Evolutionary conservation across 2,113 vertebrate genomes (phyloP).

Genomic region (Heterocephalus glaber): DNA sequence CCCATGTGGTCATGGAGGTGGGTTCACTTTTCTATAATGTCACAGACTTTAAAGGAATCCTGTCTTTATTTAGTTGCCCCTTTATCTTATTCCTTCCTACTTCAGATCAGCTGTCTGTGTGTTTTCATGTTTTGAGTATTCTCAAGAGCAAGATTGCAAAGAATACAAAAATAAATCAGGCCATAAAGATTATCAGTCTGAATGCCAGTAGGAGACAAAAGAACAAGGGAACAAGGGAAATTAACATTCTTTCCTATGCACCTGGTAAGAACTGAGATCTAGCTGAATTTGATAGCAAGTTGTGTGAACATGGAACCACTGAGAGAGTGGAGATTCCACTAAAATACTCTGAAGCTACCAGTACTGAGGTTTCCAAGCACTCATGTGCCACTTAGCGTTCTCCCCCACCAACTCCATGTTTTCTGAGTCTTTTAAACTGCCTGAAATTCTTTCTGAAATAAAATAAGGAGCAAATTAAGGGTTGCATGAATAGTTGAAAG

Average conservation of each 20-base stretch:
- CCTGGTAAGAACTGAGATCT: conserved; percentile 56
- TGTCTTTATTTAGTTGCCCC: conserved; percentile 63
- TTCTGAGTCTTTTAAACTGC: conserved; percentile 3
- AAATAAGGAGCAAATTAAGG: conserved; percentile 36
- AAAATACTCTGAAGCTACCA: background rate
- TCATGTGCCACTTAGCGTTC: background rate
- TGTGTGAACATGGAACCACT: background rate
- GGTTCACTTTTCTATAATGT: conserved; percentile 18
- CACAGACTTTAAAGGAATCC: conserved; percentile 60
- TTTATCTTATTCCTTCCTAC: conserved; percentile 71
- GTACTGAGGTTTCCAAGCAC: background rate
- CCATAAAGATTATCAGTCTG: conserved; percentile 73
- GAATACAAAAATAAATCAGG: conserved; percentile 81
- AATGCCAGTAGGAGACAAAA: conserved; percentile 73
- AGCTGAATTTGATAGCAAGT: background rate
- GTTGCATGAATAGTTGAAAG: background rate
- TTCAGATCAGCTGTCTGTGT: conserved; percentile 72
- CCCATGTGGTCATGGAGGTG: background rate
- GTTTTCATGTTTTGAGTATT: conserved; percentile 73
- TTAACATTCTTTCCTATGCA: conserved; percentile 79
- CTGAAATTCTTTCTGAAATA: conserved; percentile 56
- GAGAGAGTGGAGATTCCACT: background rate
- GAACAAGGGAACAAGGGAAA: conserved; percentile 73
- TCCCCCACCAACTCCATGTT: background rate
- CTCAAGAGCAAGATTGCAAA: conserved; percentile 75